Percentiles rank a stretch among this genome's conserved stretches.
Conservation (phyloP, 2,113 vertebrate species). For the Atrichornis clamosus region DNA sequence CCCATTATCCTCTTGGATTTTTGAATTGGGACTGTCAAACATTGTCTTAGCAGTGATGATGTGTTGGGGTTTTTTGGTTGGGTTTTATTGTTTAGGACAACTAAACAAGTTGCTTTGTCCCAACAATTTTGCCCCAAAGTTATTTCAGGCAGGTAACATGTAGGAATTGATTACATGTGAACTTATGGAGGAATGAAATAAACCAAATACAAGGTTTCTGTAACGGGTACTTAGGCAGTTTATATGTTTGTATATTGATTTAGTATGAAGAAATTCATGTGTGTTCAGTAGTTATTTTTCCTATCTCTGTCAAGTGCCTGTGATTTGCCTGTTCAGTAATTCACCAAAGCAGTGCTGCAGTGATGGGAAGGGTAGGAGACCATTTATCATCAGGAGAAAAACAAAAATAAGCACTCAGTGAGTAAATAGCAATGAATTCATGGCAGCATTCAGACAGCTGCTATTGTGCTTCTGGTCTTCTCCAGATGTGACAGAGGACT, state of each 20-base stretch:
- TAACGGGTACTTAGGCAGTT: neutral
- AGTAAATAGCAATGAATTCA: constrained; percentile 25
- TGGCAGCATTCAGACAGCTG: constrained; percentile 14
- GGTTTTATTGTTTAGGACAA: neutral
- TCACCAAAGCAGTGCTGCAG: constrained; percentile 11
- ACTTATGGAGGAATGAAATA: neutral
- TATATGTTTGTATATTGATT: neutral
- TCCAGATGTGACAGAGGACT: neutral
- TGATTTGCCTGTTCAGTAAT: constrained; percentile 45
- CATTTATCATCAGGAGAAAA: constrained; percentile 21
- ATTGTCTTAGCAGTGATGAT: neutral
- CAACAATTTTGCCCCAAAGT: accelerated
- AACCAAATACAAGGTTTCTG: neutral
- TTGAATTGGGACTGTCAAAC: neutral
- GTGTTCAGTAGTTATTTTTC: constrained; percentile 19
- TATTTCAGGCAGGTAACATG: neutral
- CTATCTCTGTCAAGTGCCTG: neutral
- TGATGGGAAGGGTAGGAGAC: constrained; percentile 26
- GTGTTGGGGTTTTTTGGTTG: neutral
- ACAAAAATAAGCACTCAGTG: neutral
- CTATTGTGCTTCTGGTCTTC: neutral
- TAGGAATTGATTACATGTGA: neutral
- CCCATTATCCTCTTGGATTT: neutral
- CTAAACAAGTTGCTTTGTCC: neutral
- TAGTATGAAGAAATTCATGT: neutral